A percentile compares a stretch with the other conserved stretches of the same genome.
These are phyloP conservation scores for Scopus umbretta DNA, from an alignment of 2,113 vertebrate species.

Conservation along the genomic window DNA sequence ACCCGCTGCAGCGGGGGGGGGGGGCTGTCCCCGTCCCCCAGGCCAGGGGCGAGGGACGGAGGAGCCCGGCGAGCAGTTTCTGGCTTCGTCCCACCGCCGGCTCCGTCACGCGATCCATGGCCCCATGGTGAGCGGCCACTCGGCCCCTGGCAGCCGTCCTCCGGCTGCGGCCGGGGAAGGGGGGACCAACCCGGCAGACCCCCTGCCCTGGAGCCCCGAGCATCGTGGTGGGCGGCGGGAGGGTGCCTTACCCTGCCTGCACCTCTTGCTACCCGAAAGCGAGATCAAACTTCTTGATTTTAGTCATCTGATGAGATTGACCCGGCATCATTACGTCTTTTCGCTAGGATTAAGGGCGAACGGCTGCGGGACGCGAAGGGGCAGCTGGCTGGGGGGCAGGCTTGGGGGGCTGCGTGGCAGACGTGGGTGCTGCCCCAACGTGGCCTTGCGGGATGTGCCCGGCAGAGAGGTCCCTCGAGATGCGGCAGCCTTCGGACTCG, in stretches of 20 bases:
- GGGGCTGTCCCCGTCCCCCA: neutral
- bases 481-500: accelerated
- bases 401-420: accelerated
- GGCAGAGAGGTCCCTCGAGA: neutral
- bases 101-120: neutral
- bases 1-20: no score
- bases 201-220: neutral
- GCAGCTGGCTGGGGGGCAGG: neutral
- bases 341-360: neutral
- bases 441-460: accelerated
- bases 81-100: neutral
- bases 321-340: neutral
- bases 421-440: neutral
- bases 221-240: neutral
- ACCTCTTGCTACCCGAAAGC: neutral
- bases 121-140: neutral
- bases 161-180: accelerated
- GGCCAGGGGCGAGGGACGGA: neutral
- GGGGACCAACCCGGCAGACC: neutral
- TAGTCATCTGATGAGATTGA: neutral
- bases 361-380: neutral
- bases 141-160: neutral
- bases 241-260: no score
- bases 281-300: neutral
- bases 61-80: neutral